A percentile compares a stretch with the other conserved stretches of the same genome.
Evolutionary conservation across 2,113 vertebrate species (phyloP).

Genomic region (Prionailurus viverrinus): DNA sequence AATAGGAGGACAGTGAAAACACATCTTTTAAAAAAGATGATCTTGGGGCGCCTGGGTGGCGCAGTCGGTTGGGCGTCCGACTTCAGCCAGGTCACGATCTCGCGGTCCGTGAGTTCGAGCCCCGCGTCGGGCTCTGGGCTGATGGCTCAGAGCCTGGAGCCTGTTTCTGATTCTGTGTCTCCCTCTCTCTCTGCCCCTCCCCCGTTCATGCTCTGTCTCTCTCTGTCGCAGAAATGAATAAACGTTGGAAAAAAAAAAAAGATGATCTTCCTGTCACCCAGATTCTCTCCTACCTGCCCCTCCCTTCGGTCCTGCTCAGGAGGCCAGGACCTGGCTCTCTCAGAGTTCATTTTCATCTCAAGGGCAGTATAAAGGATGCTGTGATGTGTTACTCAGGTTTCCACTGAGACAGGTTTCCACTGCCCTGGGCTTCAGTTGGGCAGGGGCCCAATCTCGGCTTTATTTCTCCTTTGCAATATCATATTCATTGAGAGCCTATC

Average conservation of each 20-base stretch:
- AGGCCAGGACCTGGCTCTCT: background rate
- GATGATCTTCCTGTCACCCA: background rate
- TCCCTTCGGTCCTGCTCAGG: background rate
- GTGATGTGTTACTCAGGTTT: background rate
- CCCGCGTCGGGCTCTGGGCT: no score
- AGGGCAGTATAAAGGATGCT: background rate
- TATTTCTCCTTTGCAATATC: background rate
- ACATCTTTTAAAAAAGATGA: background rate
- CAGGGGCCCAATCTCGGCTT: background rate
- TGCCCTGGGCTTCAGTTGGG: background rate
- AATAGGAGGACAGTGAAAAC: background rate
- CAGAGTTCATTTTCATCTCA: background rate
- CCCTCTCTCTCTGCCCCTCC: no score
- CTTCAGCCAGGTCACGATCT: no score
- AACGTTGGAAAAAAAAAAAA: background rate
- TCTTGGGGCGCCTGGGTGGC: background rate
- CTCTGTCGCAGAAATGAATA: no score
- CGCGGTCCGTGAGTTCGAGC: no score
- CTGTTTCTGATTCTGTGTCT: no score
- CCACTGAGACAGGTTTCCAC: background rate
- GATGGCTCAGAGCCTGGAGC: no score
- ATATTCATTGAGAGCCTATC: background rate
- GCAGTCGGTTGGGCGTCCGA: no score
- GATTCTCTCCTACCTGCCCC: background rate
- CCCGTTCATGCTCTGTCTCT: no score